Evolutionary conservation across 2,888 invertebrate species (phyloP), one percentile per base, ranked within the genome.

Genomic region (Melieria omissa): DNA sequence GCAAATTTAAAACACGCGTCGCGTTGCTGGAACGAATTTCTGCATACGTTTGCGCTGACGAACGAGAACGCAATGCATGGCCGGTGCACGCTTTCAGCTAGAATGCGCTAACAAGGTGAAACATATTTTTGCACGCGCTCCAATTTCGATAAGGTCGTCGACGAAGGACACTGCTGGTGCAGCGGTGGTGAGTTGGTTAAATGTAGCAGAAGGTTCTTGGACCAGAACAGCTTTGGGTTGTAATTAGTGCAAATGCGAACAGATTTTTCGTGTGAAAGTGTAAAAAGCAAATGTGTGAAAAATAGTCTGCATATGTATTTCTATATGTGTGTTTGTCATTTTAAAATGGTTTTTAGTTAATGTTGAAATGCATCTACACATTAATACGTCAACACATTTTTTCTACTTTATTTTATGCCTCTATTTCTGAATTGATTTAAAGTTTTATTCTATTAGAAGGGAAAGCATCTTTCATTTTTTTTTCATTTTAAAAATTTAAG

Each of bases 71-170:
- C 6, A 29, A 7, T 29, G 67, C 52, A 68, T 45, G 61, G 6
- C 49, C 47, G 79, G 82, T 82, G 83, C 80, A 80, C 81, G 82
- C 72, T 70, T 78, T 78, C 81, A 78, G 78, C 81, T 77, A 79
- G 77, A 80, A 74, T 80, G 81, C 79, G 76, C 83, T 83, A 84
- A 86, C 83, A 82, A 84, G 81, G 83, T 83, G 82, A 84, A 82
- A 82, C 86, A 85, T 86, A 86, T 86, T 86, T 79, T 80, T 78
- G 80, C 77, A 80, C 77, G 79, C 78, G 80, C 77, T 81, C 75
- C 67, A 58, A 74, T 74, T 76, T 75, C 70, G 75, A 75, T 74
- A 75, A 73, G 76, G 65, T 58, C 55, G 45, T 55, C 65, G 64
- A 47, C 69, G 6, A 4, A 8, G 58, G 10, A 61, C 29, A 29